Conservation (phyloP, 2,113 vertebrate species). For the Perognathus longimembris region DNA sequence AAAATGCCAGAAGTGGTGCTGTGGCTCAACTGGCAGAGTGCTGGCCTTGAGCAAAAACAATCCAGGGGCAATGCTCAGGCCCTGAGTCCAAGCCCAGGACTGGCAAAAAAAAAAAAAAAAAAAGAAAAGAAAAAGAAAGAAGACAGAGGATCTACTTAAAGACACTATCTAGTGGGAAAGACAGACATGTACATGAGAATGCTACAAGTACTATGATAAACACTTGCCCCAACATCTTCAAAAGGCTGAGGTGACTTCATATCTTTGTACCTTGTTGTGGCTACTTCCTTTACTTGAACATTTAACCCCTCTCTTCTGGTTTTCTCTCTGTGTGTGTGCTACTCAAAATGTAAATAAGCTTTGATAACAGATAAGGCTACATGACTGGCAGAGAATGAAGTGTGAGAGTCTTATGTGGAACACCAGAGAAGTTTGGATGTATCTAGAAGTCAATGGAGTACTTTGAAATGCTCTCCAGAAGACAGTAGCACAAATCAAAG, state of each 20-base stretch:
- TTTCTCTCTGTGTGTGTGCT: neutral
- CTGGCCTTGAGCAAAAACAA: too few relatives aligned
- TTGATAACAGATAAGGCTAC: neutral
- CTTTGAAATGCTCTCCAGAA: neutral
- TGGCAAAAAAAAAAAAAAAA: too few relatives aligned
- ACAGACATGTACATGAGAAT: neutral
- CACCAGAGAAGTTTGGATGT: slow-evolving; percentile 10
- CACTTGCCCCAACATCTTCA: slow-evolving; percentile 9
- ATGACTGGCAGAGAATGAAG: neutral
- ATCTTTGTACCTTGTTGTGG: neutral
- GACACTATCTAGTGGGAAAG: neutral
- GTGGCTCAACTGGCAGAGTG: too few relatives aligned
- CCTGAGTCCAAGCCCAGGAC: too few relatives aligned
- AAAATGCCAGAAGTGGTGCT: too few relatives aligned
- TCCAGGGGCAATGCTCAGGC: too few relatives aligned
- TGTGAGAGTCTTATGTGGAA: neutral
- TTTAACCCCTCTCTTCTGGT: neutral
- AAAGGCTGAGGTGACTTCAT: slow-evolving; percentile 14
- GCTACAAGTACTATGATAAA: neutral
- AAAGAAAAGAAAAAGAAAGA: too few relatives aligned
- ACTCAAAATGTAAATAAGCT: slow-evolving; percentile 19
- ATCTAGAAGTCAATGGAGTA: neutral
- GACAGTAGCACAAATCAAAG: neutral
- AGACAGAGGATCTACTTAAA: neutral
- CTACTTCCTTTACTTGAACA: neutral